Percentiles rank a stretch among this genome's conserved stretches.
Conservation (phyloP, 23 tunicate genomes). For the Ciona savignyi region DNA sequence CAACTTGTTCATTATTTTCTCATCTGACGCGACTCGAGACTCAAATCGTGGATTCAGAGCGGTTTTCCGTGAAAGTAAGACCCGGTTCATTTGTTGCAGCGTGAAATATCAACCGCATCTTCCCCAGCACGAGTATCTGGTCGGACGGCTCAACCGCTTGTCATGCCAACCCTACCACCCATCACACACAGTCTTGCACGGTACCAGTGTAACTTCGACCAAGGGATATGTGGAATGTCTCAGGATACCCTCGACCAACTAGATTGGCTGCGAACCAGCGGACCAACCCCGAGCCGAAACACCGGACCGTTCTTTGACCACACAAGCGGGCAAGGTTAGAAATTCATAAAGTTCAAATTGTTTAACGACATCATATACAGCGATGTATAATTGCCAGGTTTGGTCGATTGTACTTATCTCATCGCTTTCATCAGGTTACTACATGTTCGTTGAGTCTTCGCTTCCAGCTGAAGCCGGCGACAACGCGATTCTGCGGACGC, state of each 20-base stretch:
- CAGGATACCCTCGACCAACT: constrained; percentile 64
- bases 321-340: constrained; percentile 69
- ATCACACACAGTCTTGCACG: constrained; percentile 9
- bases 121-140: constrained; percentile 13
- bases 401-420: neutral
- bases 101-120: neutral
- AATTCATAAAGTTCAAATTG: too few relatives aligned
- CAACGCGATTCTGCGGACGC: constrained; percentile 82
- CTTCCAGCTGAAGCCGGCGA: constrained; percentile 75
- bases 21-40: constrained; percentile 30
- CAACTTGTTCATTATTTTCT: constrained; percentile 70
- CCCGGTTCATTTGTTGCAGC: too few relatives aligned
- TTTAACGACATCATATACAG: too few relatives aligned
- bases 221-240: constrained; percentile 60
- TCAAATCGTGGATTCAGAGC: constrained; percentile 63
- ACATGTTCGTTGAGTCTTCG: constrained; percentile 90
- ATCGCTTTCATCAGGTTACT: too few relatives aligned
- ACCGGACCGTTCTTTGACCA: constrained; percentile 68
- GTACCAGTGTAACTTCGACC: constrained; percentile 79
- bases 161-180: constrained; percentile 54
- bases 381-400: too few relatives aligned
- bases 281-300: constrained; percentile 47
- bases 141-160: constrained; percentile 26
- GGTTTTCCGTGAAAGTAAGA: constrained; percentile 56
- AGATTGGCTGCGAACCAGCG: constrained; percentile 37